A percentile compares a stretch with the other conserved stretches of the same genome.
phyloP scores from a whole-genome alignment of 2,888 invertebrate species.

The Eupeodes luniger region DNA sequence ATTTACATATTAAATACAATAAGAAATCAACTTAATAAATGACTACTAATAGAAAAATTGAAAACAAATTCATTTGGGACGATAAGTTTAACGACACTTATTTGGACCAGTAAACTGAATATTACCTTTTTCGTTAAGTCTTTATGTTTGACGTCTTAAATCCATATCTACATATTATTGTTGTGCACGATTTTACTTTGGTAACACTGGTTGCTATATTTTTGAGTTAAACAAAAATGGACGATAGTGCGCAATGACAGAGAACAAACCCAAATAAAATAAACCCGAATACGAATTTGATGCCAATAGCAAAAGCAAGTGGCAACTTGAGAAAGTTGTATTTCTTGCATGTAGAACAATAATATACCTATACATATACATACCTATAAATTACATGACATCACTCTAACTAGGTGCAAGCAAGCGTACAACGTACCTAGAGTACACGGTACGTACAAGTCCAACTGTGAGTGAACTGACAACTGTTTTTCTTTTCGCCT shows the following conservation, averaged over 20 bases:
- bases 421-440: constrained; percentile 20
- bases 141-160: no score
- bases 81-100: no score
- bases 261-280: constrained; percentile 18
- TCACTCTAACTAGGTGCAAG: constrained; percentile 11
- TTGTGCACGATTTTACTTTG: not conserved
- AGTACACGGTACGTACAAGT: not conserved
- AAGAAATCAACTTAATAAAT: no score
- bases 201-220: not conserved
- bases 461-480: constrained; percentile 11
- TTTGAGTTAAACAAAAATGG: not conserved
- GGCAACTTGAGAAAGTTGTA: constrained; percentile 32
- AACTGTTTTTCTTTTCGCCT: constrained; percentile 32
- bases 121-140: no score
- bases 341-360: constrained; percentile 23
- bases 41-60: no score
- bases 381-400: not conserved
- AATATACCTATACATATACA: not conserved
- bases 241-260: constrained; percentile 14
- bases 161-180: no score
- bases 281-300: not conserved
- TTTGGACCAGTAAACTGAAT: no score
- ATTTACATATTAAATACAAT: no score
- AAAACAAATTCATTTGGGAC: no score
- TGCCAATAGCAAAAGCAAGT: constrained; percentile 9